Evolutionary conservation across 2,888 invertebrate species (phyloP), one percentile per base, ranked within the genome.

Genomic region (Notocelia uddmanniana): DNA sequence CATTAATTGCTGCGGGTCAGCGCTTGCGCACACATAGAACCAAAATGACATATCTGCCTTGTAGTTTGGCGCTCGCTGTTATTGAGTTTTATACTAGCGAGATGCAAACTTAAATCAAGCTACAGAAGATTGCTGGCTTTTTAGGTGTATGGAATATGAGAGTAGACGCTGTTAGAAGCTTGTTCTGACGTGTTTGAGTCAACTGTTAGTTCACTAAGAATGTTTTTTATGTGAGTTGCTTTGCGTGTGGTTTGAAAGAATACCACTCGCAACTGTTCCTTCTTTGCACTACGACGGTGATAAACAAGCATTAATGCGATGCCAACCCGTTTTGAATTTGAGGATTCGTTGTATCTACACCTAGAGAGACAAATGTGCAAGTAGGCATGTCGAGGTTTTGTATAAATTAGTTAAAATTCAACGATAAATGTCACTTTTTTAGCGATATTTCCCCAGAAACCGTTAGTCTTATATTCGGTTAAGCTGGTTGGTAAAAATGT

Each of bases 1-100:
- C 67, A 57, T 68, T 74, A 71, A 71, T 71, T 71, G 63, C 68
- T 58, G 6, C 48, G 55, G 74, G 74, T 74, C 74, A 74, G 60
- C 66, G 57, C 55, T 26, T 45, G 55, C 55, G 55, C 55, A 55
- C 3, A 13, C n/a, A n/a, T 45, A 10, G 9, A 19, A 41, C n/a
- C 3, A 21, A 37, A 64, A 54, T 2, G 64, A n/a, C n/a, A n/a
- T 54, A 64, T 37, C 21, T 2, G 10, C 18, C 18, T 19, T 52
- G 41, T 3, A 55, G 23, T 45, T 45, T 45, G 45, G n/a, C 15
- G 0, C n/a, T n/a, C n/a, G 6, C 45, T 45, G 8, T 15, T 45
- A n/a, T n/a, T 1, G 1, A n/a, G n/a, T 45, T 45, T n/a, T 8
- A n/a, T 45, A 45, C 45, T 13, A 13, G 37, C 11, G 37, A 37